These are phyloP conservation scores for Palloptera scutellata DNA, from an alignment of 2,888 invertebrate species.

Conservation along the genomic window DNA sequence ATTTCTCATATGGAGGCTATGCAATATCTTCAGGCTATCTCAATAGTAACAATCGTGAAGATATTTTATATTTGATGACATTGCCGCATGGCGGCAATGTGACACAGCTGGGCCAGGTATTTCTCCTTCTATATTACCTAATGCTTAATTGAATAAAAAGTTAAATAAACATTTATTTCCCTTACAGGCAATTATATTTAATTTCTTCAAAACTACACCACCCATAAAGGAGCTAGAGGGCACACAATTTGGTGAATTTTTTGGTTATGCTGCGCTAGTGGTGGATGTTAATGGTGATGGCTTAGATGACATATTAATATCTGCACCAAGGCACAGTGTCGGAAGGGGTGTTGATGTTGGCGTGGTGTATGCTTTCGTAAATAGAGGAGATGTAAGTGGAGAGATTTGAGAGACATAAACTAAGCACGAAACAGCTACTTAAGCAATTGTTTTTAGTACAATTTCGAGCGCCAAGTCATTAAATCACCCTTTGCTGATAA, in stretches of 20 bases:
- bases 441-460: constrained; percentile 20
- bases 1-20: constrained; percentile 40
- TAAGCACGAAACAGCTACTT: neutral
- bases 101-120: constrained; percentile 2
- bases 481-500: constrained; percentile 27
- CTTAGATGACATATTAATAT: constrained; percentile 69
- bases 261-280: constrained; percentile 68
- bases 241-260: constrained; percentile 68
- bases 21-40: constrained; percentile 46
- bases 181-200: constrained; percentile 28
- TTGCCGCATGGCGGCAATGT: constrained; percentile 43
- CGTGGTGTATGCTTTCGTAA: constrained; percentile 44
- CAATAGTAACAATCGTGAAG: constrained; percentile 27
- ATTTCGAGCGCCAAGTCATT: constrained; percentile 34
- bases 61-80: constrained; percentile 45
- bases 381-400: constrained; percentile 38
- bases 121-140: neutral
- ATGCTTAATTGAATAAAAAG: neutral
- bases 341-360: constrained; percentile 50
- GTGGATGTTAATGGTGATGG: constrained; percentile 69
- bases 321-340: constrained; percentile 65
- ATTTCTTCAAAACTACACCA: no score
- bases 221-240: constrained; percentile 47
- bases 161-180: neutral
- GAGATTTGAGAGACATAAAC: neutral